phyloP scores from a whole-genome alignment of 2,888 invertebrate genomes.

The Xanthorhoe designata region DNA sequence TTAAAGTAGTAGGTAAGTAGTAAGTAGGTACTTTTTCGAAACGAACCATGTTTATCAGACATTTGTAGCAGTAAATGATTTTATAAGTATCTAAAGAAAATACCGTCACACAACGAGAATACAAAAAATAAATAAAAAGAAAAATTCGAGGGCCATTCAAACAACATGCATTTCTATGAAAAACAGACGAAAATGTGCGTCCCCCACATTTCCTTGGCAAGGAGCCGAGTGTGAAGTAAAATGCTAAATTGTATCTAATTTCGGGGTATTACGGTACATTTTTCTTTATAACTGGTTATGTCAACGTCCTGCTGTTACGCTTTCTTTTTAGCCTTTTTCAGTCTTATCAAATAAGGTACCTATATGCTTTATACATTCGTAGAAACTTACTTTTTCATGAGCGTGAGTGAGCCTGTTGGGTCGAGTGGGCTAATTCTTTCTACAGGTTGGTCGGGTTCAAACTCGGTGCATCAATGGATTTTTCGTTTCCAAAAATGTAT shows the following conservation, averaged over 20 bases:
- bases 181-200: conserved; percentile 69
- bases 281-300: conserved; percentile 23
- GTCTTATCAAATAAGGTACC: conserved; percentile 38
- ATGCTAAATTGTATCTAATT: conserved; percentile 33
- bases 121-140: conserved; percentile 35
- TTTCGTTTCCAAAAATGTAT: too few relatives aligned
- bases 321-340: conserved; percentile 39
- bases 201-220: conserved; percentile 66
- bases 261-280: conserved; percentile 26
- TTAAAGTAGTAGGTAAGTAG: too few relatives aligned
- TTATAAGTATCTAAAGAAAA: conserved; percentile 13
- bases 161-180: conserved; percentile 59
- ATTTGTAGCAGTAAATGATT: too few relatives aligned
- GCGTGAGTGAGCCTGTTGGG: too few relatives aligned
- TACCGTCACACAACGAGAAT: conserved; percentile 31
- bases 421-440: too few relatives aligned
- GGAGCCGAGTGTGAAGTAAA: conserved; percentile 48
- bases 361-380: conserved; percentile 26
- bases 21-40: too few relatives aligned
- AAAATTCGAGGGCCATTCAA: conserved; percentile 57
- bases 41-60: too few relatives aligned
- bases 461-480: too few relatives aligned
- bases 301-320: conserved; percentile 36
- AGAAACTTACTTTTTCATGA: conserved; percentile 6
- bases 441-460: too few relatives aligned